Base-by-base conservation (phyloP, 2,888 invertebrate genomes). In the Alviniconcha strummeri region DNA sequence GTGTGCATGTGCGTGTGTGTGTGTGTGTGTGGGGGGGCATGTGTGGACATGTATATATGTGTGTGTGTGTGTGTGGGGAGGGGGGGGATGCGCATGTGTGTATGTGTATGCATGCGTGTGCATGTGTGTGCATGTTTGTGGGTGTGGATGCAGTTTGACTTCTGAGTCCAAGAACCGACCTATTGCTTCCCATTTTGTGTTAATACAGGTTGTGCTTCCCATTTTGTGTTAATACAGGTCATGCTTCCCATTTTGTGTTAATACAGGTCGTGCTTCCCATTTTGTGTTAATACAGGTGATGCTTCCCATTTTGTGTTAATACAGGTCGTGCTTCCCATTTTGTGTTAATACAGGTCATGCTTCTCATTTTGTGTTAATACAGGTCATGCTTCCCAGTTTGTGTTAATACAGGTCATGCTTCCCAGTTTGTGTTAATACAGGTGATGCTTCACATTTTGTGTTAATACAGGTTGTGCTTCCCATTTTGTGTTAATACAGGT, bases 201-300 rank as follows among this genome's bases (percentile, higher is more conserved):
- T 6, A 4, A 7, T 80, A n/a, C 90, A 93, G 93, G 86, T 93
- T n/a, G n/a, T n/a, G n/a, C n/a, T n/a, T n/a, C n/a, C 1, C 60
- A 60, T 60, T 60, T 54, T 60, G 57, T 36, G 17, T 9, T 6
- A 4, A 7, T 80, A n/a, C 90, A 93, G 93, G 86, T 93, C 5
- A 60, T n/a, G n/a, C n/a, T n/a, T n/a, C n/a, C n/a, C 60, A 60
- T 60, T 60, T 54, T 60, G 57, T 36, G 17, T 9, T 6, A 4
- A 7, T 80, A n/a, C 90, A 93, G 93, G 86, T 93, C 5, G 87
- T n/a, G n/a, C n/a, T n/a, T n/a, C n/a, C 1, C 60, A 60, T 60
- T 60, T 54, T 60, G 57, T 36, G 17, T 9, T 6, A 4, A 7
- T 80, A n/a, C 90, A 93, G 93, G 86, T 93, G 4, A n/a, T n/a